Percentiles rank a stretch among this genome's conserved stretches.
Evolutionary conservation across 2,113 vertebrate genomes (phyloP).

Genomic region (Phasianus colchicus): DNA sequence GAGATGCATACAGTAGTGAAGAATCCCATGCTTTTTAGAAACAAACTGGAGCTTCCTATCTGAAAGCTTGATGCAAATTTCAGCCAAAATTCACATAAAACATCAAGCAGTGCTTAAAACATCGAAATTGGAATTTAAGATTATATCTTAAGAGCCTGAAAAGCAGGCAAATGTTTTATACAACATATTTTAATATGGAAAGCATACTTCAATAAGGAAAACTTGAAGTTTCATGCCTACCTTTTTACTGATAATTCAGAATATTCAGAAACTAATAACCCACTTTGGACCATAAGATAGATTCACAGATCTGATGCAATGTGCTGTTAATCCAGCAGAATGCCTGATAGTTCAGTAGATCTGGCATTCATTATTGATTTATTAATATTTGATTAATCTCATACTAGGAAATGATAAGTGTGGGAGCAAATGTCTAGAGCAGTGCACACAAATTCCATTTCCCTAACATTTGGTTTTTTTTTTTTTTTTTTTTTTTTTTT

Average conservation of each 20-base stretch:
- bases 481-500: not conserved
- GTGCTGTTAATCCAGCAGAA: not conserved
- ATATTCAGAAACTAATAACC: not conserved
- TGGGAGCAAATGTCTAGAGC: not conserved
- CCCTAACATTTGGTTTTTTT: not conserved
- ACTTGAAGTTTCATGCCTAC: not conserved
- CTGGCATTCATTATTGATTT: constrained; percentile 14
- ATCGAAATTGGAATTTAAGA: not conserved
- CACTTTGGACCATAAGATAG: not conserved
- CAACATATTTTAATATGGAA: not conserved
- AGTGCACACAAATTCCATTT: not conserved
- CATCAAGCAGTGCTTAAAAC: not conserved
- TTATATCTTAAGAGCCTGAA: not conserved
- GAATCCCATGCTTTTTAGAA: not conserved
- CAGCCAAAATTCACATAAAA: not conserved
- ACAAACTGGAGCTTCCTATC: not conserved
- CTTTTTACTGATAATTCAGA: constrained; percentile 30
- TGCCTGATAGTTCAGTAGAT: not conserved
- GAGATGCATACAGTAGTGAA: not conserved
- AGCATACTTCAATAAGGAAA: not conserved
- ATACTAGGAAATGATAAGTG: not conserved
- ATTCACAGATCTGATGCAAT: not conserved
- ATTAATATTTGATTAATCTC: constrained; percentile 44
- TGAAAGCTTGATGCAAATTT: not conserved
- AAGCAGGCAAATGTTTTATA: not conserved